Percentiles rank a stretch among this genome's conserved stretches.
Conservation (phyloP, 2,113 vertebrate species). For the Accipiter virgatus region DNA sequence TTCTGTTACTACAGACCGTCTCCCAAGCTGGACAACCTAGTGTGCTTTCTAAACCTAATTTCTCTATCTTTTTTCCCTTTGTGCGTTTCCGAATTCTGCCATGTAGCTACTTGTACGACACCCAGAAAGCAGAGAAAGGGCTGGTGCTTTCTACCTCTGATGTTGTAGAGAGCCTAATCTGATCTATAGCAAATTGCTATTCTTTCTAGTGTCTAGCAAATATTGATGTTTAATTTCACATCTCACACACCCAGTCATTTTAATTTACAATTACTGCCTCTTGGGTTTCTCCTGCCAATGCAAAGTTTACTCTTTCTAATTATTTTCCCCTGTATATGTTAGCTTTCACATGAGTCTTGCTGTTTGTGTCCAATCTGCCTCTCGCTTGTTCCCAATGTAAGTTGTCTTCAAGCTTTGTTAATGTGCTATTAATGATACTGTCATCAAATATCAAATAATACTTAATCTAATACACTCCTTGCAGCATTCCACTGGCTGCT, state of each 20-base stretch:
- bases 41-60: not conserved
- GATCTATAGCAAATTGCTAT: not conserved
- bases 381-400: not conserved
- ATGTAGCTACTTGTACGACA: not conserved
- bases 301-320: constrained; percentile 46
- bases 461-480: not conserved
- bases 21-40: not conserved
- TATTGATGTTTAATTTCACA: constrained; percentile 50
- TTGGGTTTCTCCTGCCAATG: constrained; percentile 20
- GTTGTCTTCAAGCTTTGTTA: not conserved
- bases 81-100: not conserved
- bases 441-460: constrained; percentile 40
- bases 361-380: not conserved
- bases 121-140: not conserved
- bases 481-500: not conserved
- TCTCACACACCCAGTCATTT: not conserved
- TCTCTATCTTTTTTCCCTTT: not conserved
- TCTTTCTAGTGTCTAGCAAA: constrained; percentile 20
- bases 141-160: not conserved
- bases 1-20: not conserved
- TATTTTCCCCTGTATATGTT: constrained; percentile 9
- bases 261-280: constrained; percentile 37
- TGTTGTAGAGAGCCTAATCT: not conserved
- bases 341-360: not conserved
- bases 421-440: constrained; percentile 23